These are phyloP conservation scores for Polyommatus iphigenia DNA, from an alignment of 2,888 invertebrate species.

Conservation along the genomic window DNA sequence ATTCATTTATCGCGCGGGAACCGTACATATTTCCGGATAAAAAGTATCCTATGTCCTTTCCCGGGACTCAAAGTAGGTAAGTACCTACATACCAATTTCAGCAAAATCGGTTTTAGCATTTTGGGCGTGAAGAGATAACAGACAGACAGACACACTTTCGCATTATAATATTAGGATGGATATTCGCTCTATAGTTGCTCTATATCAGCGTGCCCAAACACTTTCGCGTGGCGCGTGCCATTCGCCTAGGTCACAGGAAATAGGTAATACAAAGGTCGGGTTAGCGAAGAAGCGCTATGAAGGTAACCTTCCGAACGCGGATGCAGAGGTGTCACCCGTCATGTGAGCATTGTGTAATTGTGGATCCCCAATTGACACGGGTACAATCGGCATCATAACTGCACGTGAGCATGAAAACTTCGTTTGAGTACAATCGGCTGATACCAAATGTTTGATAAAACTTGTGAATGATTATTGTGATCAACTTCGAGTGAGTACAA, in stretches of 20 bases:
- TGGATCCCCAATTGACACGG: conserved; percentile 7
- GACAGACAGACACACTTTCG: neutral
- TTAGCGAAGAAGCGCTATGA: conserved; percentile 7
- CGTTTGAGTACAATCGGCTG: neutral
- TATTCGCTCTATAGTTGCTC: neutral
- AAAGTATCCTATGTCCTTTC: no score
- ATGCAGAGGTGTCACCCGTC: conserved; percentile 24
- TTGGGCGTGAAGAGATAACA: neutral
- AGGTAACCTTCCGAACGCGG: conserved; percentile 28
- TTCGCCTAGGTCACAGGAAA: neutral
- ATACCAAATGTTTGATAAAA: no score
- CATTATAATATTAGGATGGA: neutral
- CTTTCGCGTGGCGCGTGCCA: neutral
- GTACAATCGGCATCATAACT: neutral
- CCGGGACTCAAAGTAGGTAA: no score
- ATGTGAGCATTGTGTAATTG: conserved; percentile 26
- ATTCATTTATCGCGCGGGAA: no score
- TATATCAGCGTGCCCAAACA: neutral
- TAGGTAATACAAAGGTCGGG: neutral
- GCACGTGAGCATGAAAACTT: neutral
- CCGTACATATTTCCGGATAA: no score
- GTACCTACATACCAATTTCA: no score
- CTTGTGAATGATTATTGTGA: no score
- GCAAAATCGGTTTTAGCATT: no score
- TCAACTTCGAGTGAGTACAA: no score